phyloP scores from a whole-genome alignment of 1,140 invertebrate genomes.

The Formica selysi region DNA sequence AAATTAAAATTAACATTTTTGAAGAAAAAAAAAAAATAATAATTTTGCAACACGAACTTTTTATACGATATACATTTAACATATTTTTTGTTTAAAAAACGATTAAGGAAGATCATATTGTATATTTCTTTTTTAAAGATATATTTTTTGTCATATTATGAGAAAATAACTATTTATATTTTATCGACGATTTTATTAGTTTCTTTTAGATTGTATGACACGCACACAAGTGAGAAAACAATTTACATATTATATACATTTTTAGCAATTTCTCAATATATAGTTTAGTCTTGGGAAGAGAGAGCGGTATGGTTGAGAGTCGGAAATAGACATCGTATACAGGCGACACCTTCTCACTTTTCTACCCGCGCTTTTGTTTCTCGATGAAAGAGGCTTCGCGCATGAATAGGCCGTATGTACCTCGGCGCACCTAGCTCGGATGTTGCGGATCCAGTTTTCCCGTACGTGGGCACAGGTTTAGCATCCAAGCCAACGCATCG shows the following conservation, averaged over 20 bases:
- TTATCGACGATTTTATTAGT: neutral
- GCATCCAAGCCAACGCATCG: slow-evolving; percentile 48
- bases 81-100: neutral
- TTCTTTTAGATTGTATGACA: neutral
- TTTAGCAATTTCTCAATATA: neutral
- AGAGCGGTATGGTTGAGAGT: neutral
- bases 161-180: too few relatives aligned
- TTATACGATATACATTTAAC: neutral
- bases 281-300: neutral
- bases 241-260: slow-evolving; percentile 7
- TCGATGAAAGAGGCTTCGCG: slow-evolving; percentile 7
- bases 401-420: slow-evolving; percentile 55
- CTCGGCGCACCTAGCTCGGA: slow-evolving; percentile 37
- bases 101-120: too few relatives aligned
- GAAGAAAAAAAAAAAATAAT: neutral
- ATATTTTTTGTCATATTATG: too few relatives aligned
- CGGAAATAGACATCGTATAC: slow-evolving; percentile 33
- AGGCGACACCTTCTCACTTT: slow-evolving; percentile 49
- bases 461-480: slow-evolving; percentile 42
- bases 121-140: neutral
- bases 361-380: slow-evolving; percentile 32
- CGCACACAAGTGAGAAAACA: neutral
- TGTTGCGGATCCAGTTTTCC: slow-evolving; percentile 57
- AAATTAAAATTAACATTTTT: neutral
- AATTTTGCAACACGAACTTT: neutral